A percentile compares a stretch with the other conserved stretches of the same genome.
These are phyloP conservation scores for Drosophila setosimentum DNA, from an alignment of 2,888 invertebrate species.

Conservation along the genomic window DNA sequence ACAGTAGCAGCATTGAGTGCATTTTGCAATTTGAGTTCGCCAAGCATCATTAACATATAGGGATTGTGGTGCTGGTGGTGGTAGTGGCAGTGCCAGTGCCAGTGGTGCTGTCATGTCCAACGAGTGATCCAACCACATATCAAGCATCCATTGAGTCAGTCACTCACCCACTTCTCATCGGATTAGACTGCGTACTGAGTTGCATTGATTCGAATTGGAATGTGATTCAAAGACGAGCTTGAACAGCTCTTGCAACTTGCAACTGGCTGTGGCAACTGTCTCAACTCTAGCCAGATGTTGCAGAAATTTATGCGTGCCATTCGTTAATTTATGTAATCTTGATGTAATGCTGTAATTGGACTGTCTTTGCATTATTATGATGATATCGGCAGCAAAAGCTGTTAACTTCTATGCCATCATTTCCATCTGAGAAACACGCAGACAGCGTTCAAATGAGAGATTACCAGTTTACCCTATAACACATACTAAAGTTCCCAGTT, in stretches of 20 bases:
- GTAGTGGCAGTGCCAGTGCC: neutral
- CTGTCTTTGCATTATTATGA: conserved; percentile 23
- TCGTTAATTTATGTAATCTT: conserved; percentile 66
- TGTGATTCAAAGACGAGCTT: conserved; percentile 35
- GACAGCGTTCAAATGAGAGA: neutral
- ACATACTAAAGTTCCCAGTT: neutral
- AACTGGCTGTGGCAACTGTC: neutral
- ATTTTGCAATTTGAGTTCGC: conserved; percentile 48
- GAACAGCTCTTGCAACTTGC: conserved; percentile 2
- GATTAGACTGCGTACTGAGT: conserved; percentile 54
- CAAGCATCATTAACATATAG: conserved; percentile 59
- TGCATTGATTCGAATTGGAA: conserved; percentile 70
- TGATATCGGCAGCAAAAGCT: conserved; percentile 21
- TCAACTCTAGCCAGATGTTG: conserved; percentile 42
- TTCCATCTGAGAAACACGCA: neutral
- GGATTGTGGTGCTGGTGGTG: conserved; percentile 23
- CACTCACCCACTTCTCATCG: conserved; percentile 73
- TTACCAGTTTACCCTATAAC: neutral
- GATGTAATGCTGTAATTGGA: conserved; percentile 45
- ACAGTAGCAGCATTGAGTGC: conserved; percentile 21
- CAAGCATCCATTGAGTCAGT: conserved; percentile 48
- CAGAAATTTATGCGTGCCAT: conserved; percentile 59
- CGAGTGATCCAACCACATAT: conserved; percentile 21
- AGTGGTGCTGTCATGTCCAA: conserved; percentile 46
- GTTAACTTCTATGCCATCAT: conserved; percentile 20